Evolutionary conservation across 2,113 vertebrate species (phyloP).

Genomic region (Hucho hucho): DNA sequence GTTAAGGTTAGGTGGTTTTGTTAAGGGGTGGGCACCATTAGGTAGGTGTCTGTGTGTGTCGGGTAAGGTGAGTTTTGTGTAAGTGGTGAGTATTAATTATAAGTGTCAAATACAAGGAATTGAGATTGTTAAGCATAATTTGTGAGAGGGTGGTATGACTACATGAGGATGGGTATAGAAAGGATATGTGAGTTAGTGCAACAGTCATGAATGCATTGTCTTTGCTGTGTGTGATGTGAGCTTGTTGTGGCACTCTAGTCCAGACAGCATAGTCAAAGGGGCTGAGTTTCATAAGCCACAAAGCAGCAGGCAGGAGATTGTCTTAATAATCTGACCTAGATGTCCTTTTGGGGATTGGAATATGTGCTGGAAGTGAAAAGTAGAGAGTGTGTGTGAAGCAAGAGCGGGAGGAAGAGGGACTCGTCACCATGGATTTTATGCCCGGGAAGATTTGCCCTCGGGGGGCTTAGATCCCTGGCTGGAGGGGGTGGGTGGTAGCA

Average conservation of each 20-base stretch:
- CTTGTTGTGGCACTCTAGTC: constrained; percentile 26
- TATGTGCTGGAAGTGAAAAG: constrained; percentile 68
- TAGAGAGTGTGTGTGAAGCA: constrained; percentile 9
- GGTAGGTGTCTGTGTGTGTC: constrained; percentile 37
- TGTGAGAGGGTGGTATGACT: not conserved
- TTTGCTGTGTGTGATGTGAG: constrained; percentile 45
- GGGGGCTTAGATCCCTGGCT: constrained; percentile 72
- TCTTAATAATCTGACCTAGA: constrained; percentile 82
- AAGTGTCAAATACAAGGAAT: constrained; percentile 54
- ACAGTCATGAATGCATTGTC: constrained; percentile 4
- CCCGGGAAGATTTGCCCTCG: constrained; percentile 71
- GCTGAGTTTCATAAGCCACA: not conserved
- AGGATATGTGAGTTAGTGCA: constrained; percentile 50
- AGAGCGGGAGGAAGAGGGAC: constrained; percentile 21
- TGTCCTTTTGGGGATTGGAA: constrained; percentile 86
- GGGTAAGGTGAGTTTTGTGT: constrained; percentile 29
- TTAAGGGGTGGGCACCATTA: constrained; percentile 65
- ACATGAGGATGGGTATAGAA: not conserved
- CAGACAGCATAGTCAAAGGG: not conserved
- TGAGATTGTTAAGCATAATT: constrained; percentile 54
- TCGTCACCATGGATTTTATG: constrained; percentile 78
- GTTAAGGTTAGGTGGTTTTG: constrained; percentile 71
- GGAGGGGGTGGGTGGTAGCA: constrained; percentile 49
- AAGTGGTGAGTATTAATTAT: not conserved
- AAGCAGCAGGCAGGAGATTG: constrained; percentile 32